These are phyloP conservation scores for Chlorops oryzae DNA, from an alignment of 1,140 invertebrate genomes.

Conservation along the genomic window DNA sequence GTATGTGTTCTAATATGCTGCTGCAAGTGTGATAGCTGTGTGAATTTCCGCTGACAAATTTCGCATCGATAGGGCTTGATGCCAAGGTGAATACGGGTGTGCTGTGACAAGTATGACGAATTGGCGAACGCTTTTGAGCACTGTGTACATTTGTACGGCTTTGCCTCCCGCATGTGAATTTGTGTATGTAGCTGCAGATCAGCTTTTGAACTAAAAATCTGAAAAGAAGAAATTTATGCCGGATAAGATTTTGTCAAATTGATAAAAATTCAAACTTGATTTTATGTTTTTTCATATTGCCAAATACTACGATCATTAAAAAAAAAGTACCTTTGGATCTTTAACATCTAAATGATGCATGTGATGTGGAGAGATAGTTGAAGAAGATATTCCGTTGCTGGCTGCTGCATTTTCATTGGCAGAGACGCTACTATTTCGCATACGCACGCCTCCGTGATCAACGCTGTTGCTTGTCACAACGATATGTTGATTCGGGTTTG, in stretches of 20 bases:
- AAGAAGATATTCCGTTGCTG: conserved; percentile 33
- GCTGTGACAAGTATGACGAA: conserved; percentile 95
- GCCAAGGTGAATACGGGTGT: conserved; percentile 94
- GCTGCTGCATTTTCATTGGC: conserved; percentile 24
- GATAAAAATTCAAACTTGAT: too few relatives aligned
- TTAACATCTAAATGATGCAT: conserved; percentile 33
- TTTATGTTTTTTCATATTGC: not conserved
- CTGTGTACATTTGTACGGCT: conserved; percentile 97
- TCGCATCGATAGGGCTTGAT: conserved; percentile 94
- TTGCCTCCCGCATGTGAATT: conserved; percentile 96
- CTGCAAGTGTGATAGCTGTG: conserved; percentile 94
- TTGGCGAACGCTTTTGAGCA: conserved; percentile 98
- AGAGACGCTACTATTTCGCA: conserved; percentile 29
- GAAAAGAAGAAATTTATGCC: too few relatives aligned
- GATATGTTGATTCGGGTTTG: conserved; percentile 44
- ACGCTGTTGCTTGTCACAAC: conserved; percentile 43
- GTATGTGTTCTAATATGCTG: conserved; percentile 97
- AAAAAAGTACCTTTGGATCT: conserved; percentile 37
- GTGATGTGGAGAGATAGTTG: conserved; percentile 44
- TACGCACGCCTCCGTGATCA: conserved; percentile 39
- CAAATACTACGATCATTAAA: too few relatives aligned
- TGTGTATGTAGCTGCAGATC: conserved; percentile 95
- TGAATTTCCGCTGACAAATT: conserved; percentile 97
- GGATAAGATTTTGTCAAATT: too few relatives aligned
- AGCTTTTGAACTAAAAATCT: conserved; percentile 97